Evolutionary conservation across 2,797 vertebrate genomes (phyloP).

Genomic region (Microchirus variegatus): DNA sequence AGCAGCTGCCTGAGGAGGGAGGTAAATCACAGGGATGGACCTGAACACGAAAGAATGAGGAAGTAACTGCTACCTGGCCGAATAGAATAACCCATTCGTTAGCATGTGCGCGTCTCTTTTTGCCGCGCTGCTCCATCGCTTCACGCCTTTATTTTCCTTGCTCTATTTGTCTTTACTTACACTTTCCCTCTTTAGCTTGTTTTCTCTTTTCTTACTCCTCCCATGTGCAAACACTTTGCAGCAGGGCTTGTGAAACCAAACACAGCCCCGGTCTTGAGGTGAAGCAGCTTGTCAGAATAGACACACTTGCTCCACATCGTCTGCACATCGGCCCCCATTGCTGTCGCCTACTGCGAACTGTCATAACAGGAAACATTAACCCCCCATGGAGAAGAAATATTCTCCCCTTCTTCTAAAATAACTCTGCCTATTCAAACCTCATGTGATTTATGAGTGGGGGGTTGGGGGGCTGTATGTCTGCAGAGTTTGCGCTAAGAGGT

Average conservation of each 20-base stretch:
- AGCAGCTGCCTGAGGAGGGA: constrained; percentile 40
- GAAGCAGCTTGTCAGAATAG: constrained; percentile 42
- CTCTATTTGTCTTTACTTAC: not conserved
- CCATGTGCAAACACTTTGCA: constrained; percentile 9
- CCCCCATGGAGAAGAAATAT: constrained; percentile 32
- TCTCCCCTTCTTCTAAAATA: constrained; percentile 34
- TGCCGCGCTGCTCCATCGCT: not conserved
- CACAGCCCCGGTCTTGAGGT: constrained; percentile 19
- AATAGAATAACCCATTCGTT: not conserved
- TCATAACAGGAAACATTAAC: constrained; percentile 41
- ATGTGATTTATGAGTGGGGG: constrained; percentile 28
- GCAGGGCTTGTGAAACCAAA: constrained; percentile 39
- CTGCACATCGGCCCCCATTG: constrained; percentile 6
- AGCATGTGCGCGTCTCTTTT: not conserved
- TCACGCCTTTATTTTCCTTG: not conserved
- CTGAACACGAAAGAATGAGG: constrained; percentile 64
- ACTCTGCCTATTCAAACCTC: constrained; percentile 34
- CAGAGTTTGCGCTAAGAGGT: constrained; percentile 23
- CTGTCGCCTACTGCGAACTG: constrained; percentile 39
- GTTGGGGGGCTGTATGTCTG: constrained; percentile 11
- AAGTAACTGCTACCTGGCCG: constrained; percentile 54
- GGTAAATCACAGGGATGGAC: constrained; percentile 42
- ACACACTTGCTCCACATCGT: constrained; percentile 27
- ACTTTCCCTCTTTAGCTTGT: not conserved
- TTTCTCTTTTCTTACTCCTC: not conserved